Evolutionary conservation across 2,888 invertebrate genomes (phyloP).

Genomic region (Drosophila neotestacea): DNA sequence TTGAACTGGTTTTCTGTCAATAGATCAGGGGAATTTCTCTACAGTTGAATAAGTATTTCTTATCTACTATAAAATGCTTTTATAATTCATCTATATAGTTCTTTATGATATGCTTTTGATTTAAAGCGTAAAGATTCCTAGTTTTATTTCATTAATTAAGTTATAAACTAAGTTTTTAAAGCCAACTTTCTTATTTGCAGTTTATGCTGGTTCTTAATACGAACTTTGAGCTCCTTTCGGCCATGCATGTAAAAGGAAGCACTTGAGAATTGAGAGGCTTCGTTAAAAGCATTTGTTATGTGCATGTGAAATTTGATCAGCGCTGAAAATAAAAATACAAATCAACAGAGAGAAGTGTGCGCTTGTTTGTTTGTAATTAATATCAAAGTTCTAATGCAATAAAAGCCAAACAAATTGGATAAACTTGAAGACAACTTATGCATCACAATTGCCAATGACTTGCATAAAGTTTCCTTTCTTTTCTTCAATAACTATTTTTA

Average conservation of each 20-base stretch:
- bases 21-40: too few species aligned
- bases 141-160: background rate
- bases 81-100: background rate
- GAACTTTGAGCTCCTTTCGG: background rate
- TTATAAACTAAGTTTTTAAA: background rate
- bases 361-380: constrained; percentile 48
- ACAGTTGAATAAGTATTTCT: too few species aligned
- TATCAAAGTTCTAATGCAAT: constrained; percentile 44
- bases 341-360: constrained; percentile 18
- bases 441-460: constrained; percentile 6
- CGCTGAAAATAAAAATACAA: background rate
- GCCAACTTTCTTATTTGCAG: background rate
- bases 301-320: constrained; percentile 46
- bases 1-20: too few species aligned
- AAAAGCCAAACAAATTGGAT: constrained; percentile 52
- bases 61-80: too few species aligned
- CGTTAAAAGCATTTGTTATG: constrained; percentile 6
- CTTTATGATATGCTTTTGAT: background rate
- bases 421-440: constrained; percentile 36
- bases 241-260: constrained; percentile 43
- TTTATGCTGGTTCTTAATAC: background rate
- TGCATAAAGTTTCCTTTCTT: constrained; percentile 17
- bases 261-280: constrained; percentile 46
- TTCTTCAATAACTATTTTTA: constrained; percentile 2
- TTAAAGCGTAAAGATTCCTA: background rate